These are phyloP conservation scores for Monochamus alternatus DNA, from an alignment of 2,888 invertebrate species.

Conservation along the genomic window DNA sequence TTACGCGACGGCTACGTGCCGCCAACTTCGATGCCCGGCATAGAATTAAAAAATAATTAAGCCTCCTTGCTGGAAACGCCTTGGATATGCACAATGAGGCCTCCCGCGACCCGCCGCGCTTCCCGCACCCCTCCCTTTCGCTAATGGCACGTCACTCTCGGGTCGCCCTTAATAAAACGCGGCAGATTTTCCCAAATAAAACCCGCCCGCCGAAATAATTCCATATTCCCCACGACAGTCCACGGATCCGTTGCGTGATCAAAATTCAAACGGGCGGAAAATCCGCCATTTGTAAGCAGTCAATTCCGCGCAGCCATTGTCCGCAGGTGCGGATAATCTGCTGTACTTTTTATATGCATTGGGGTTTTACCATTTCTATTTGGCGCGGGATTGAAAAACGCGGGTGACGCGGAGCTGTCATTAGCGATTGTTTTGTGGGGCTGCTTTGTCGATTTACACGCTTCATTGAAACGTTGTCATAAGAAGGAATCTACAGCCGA, in stretches of 20 bases:
- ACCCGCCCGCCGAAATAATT: constrained; percentile 14
- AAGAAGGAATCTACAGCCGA: no score
- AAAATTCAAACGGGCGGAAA: constrained; percentile 42
- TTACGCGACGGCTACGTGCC: no score
- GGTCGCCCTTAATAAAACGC: constrained; percentile 11
- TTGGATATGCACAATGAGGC: no score
- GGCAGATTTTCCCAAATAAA: constrained; percentile 24
- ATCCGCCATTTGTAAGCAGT: constrained; percentile 44
- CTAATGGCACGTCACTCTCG: constrained; percentile 1
- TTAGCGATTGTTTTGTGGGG: no score
- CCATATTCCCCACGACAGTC: constrained; percentile 7
- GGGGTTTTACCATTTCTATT: constrained; percentile 25
- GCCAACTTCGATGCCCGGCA: no score
- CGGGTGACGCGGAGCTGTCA: no score
- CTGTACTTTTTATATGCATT: constrained; percentile 34
- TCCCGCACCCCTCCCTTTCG: background rate
- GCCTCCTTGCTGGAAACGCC: no score
- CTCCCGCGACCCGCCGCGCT: no score
- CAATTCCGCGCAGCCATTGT: constrained; percentile 31
- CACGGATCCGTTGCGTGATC: constrained; percentile 35
- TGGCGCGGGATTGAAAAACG: background rate
- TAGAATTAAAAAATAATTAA: no score
- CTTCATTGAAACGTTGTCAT: no score
- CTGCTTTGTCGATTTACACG: no score
- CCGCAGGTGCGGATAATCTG: constrained; percentile 41